Base-by-base conservation (phyloP, 2,888 invertebrate genomes). In the Hedya salicella region DNA sequence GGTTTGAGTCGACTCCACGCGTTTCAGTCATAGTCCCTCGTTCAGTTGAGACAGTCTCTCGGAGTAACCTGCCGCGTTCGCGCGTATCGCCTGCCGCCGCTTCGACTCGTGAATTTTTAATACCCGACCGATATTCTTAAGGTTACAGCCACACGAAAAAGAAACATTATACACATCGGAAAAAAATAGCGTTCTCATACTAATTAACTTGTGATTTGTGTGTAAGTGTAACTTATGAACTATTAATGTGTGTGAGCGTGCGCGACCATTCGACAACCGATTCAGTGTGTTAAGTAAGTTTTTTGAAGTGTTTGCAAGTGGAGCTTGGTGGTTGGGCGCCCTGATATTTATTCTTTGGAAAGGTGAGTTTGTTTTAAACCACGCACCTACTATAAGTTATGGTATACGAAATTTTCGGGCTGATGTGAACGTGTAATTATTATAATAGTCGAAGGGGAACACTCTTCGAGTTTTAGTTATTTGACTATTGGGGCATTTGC, bases 21-120 rank as follows among this genome's bases (percentile, higher is more conserved):
- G 50, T 19, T 46, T 17, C 32, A 32, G 21, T 11, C 3, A 25
- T n/a, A n/a, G n/a, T n/a, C n/a, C 36, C 36, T 1, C 59, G 16
- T 5, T n/a, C 6, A 11, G 72, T 62, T 71, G 62, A 62, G 70
- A 69, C 74, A 75, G 76, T 77, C 65, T 60, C 65, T 44, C 68
- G 71, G 67, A 67, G 32, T 13, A 16, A 44, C n/a, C 62, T 59
- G 62, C 68, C 71, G 69, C 69, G 71, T 69, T 63, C 74, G 74
- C 73, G 75, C 68, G 75, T 68, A 57, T 21, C 66, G 66, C 72
- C 62, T 60, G 32, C 36, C 56, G 64, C 62, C 49, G 62, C 67
- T 11, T 60, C 68, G 54, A 76, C 64, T 75, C 84, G 87, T 89
- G 81, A 87, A 89, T 89, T 87, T 86, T 89, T 88, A 89, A 89